Base-by-base conservation (phyloP, 1,140 invertebrate genomes). In the Chymomyza costata region DNA sequence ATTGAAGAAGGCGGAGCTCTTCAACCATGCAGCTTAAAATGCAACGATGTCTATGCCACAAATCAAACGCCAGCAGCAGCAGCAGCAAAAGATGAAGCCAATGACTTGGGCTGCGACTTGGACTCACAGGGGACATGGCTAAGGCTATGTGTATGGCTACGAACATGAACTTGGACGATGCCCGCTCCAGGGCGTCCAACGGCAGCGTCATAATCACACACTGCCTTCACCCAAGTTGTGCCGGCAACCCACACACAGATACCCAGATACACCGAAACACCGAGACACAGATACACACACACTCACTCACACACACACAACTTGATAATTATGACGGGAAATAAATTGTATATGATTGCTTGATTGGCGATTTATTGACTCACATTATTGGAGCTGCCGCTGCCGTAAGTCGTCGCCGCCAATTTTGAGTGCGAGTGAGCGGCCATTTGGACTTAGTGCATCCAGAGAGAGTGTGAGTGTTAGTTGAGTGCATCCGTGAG, bases 321-420 rank as follows among this genome's bases (percentile, higher is more conserved):
- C 52, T 74, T 56, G 65, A 83, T 83, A 83, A 83, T 83, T 83
- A 83, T 82, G 80, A 82, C 65, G 65, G 80, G 65, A 83, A 80
- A 83, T 83, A 83, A 83, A 83, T 83, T 83, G 67, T 83, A 69
- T 70, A 70, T 83, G 80, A 83, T 83, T 80, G 80, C 80, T 83
- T 83, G 71, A 83, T 83, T 82, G 80, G 69, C 80, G 73, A 82
- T 83, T 83, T 83, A 83, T 83, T 83, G 80, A 83, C 80, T 82
- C 76, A 78, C 64, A 82, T 82, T 80, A 80, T 80, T 80, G 74
- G 73, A 78, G 73, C 73, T 80, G 71, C 73, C 58, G 71, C 32
- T 55, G 52, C 44, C 28, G 37, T 70, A 46, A 46, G 44, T 30
- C 44, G 44, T 32, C 44, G 49, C 50, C 37, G 39, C 40, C 38